These are phyloP conservation scores for Eupsittula cactorum DNA, from an alignment of 2,113 vertebrate genomes.

Conservation along the genomic window DNA sequence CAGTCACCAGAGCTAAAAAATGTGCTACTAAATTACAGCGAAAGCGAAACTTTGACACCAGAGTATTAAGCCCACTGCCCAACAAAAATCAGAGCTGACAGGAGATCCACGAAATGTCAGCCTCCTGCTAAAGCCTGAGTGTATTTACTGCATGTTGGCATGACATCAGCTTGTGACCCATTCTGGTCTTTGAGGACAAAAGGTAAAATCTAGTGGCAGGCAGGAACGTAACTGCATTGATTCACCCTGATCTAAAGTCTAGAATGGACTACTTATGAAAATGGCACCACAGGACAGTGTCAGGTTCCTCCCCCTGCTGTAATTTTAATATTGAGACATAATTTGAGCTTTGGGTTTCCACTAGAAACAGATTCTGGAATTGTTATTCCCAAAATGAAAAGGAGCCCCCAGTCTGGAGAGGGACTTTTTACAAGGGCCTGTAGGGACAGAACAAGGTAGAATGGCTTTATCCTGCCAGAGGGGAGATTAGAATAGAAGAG, in stretches of 20 bases:
- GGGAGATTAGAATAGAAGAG: background rate
- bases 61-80: background rate
- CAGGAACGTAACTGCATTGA: background rate
- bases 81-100: background rate
- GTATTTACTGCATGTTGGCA: background rate
- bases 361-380: background rate
- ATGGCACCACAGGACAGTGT: fast-evolving
- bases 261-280: fast-evolving
- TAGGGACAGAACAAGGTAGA: background rate
- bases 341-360: background rate
- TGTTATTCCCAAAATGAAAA: background rate
- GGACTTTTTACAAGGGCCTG: background rate
- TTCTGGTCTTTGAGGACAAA: background rate
- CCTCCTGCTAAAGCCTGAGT: background rate
- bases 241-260: background rate
- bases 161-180: background rate
- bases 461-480: background rate
- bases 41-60: background rate
- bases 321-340: background rate
- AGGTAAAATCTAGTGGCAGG: background rate
- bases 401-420: background rate
- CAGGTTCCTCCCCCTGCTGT: background rate
- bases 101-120: background rate
- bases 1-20: background rate
- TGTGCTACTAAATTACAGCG: background rate